Evolutionary conservation across 2,888 invertebrate species (phyloP), one percentile per base, ranked within the genome.

Genomic region (Thera britannica): DNA sequence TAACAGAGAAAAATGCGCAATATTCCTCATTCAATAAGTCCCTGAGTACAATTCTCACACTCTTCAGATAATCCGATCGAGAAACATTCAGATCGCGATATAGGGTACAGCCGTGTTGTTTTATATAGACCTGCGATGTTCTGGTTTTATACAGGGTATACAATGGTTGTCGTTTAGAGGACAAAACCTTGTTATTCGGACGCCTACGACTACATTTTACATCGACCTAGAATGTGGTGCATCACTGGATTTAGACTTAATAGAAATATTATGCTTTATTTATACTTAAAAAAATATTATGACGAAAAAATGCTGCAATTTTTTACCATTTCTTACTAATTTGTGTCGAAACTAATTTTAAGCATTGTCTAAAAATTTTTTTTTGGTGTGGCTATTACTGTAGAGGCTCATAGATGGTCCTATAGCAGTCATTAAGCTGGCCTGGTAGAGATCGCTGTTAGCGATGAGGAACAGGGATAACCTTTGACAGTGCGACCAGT

Each of bases 131-230:
- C 8, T 61, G 41, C 41, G 44, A 58, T 51, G n/a, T 8, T 23
- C 36, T 68, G 55, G 51, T 59, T 59, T 38, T 64, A 64, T 60
- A 87, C 88, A 61, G 57, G 57, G 38, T 65, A 87, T 86, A 90
- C 90, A 90, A 90, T 89, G 82, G 88, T 86, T 90, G 91, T 92
- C 91, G 88, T 89, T 90, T 91, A 92, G 83, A 92, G 84, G 88
- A 92, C 92, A 86, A 89, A 91, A 85, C 86, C 92, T 92, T 92
- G 92, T 92, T 90, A 89, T 90, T 88, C 80, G 87, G 87, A 83
- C 90, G 90, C 89, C 90, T 82, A 88, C 90, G 75, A 82, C 78
- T 80, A 83, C 87, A 90, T 86, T 87, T 90, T 83, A 90, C 87
- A 83, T 73, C 74, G 67, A 58, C 52, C 52, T 56, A 61, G 63